Evolutionary conservation across 2,797 vertebrate species (phyloP).

Genomic region (Lacerta bilineata): DNA sequence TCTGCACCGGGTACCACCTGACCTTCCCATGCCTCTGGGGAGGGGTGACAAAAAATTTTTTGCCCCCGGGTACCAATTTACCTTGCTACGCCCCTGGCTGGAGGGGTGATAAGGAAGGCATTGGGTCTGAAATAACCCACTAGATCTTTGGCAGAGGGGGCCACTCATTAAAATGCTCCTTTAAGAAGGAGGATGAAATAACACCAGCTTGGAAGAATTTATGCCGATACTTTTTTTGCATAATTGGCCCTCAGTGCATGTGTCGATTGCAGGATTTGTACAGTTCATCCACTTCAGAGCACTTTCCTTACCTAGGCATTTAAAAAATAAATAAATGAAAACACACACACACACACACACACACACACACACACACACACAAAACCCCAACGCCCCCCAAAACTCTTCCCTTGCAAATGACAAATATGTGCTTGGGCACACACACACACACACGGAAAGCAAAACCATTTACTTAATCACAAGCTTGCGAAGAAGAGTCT

Average conservation of each 20-base stretch:
- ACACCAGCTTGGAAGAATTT: not conserved
- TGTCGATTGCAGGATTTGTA: not conserved
- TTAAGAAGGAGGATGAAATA: not conserved
- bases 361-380: too few species aligned
- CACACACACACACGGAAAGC: too few species aligned
- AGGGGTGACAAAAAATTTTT: too few species aligned
- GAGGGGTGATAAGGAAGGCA: not conserved
- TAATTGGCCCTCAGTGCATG: not conserved
- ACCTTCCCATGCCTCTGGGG: too few species aligned
- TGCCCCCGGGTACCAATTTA: too few species aligned
- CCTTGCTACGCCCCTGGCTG: too few species aligned
- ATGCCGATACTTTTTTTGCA: not conserved
- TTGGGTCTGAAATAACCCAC: too few species aligned
- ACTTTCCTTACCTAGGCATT: not conserved
- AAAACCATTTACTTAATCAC: conserved; percentile 23
- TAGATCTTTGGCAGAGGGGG: not conserved
- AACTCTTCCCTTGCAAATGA: not conserved
- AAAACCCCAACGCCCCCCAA: not conserved
- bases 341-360: too few species aligned
- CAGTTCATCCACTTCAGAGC: not conserved
- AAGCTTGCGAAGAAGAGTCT: not conserved
- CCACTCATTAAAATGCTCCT: not conserved
- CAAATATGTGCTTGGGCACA: not conserved
- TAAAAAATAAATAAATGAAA: not conserved
- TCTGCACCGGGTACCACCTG: too few species aligned